Evolutionary conservation across 2,113 vertebrate genomes (phyloP).

Genomic region (Myodes glareolus): DNA sequence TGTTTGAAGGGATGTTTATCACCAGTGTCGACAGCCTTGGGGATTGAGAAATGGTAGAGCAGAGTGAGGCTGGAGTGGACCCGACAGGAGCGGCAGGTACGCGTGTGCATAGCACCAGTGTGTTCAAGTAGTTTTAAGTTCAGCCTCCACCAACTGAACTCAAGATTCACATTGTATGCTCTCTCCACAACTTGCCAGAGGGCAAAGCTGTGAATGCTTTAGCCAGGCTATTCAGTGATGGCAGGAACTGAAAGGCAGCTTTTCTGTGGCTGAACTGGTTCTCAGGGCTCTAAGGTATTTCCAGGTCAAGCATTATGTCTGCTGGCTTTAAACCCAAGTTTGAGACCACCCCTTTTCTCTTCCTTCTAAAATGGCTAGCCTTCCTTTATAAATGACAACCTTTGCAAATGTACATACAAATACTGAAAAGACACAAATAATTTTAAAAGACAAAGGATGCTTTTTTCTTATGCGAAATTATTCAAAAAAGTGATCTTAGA

Average conservation of each 20-base stretch:
- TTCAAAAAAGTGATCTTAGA: constrained; percentile 55
- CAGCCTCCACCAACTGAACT: constrained; percentile 43
- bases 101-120: constrained; percentile 64
- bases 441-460: constrained; percentile 46
- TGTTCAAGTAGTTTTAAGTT: constrained; percentile 73
- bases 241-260: background rate
- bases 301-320: background rate
- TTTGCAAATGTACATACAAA: background rate
- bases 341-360: background rate
- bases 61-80: background rate
- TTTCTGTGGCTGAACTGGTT: background rate
- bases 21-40: background rate
- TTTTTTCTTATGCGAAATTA: constrained; percentile 59
- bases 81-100: constrained; percentile 56
- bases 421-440: constrained; percentile 50
- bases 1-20: background rate
- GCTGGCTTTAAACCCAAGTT: background rate
- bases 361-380: constrained; percentile 48
- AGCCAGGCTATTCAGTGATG: constrained; percentile 26
- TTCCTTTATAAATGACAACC: constrained; percentile 39
- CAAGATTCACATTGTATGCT: constrained; percentile 60
- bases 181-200: constrained; percentile 12
- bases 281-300: background rate
- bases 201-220: constrained; percentile 25
- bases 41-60: background rate